Base-by-base conservation (phyloP, 2,888 invertebrate species). In the Phytoseiulus persimilis region DNA sequence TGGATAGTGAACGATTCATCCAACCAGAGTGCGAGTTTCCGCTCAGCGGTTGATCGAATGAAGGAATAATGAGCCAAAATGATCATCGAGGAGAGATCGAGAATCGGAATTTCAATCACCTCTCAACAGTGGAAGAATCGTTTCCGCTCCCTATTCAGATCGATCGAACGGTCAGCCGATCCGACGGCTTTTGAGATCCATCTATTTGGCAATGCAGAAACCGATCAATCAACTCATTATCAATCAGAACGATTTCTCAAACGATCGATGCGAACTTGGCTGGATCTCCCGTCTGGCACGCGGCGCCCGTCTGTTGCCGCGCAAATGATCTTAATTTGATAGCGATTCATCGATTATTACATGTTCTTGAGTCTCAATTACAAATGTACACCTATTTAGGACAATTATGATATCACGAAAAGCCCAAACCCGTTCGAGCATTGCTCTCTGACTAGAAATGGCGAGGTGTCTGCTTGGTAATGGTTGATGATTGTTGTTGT, bases 371-470 rank as follows among this genome's bases (percentile, higher is more conserved):
- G 28, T 65, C 65, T 65, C 65, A 65, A 65, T 65, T 65, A 65
- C 65, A 65, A 65, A 65, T 65, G 65, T 65, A 65, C 65, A 65
- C 65, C 65, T 65, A 65, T 65, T 65, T 65, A 65, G 65, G 65
- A 65, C 65, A 65, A 65, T 65, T 65, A 65, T 65, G 65, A 65
- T 65, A 65, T 65, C 65, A 65, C 65, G 65, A 65, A 65, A 65
- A 65, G 65, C 65, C 65, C 65, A 65, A 65, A 65, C 65, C 65
- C 65, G 65, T 65, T 28, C 65, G 65, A 65, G 65, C 65, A 65
- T 65, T 14, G 65, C 65, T 65, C 65, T 65, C 65, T 65, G 65
- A 65, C 65, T 65, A 65, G 65, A 65, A 65, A 65, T 65, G 65
- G 65, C 65, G 65, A 65, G 65, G 65, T 65, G 11, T 65, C 18